A percentile compares a stretch with the other conserved stretches of the same genome.
These are phyloP conservation scores for Sebastes schlegelii DNA, from an alignment of 2,113 vertebrate genomes.

Conservation along the genomic window DNA sequence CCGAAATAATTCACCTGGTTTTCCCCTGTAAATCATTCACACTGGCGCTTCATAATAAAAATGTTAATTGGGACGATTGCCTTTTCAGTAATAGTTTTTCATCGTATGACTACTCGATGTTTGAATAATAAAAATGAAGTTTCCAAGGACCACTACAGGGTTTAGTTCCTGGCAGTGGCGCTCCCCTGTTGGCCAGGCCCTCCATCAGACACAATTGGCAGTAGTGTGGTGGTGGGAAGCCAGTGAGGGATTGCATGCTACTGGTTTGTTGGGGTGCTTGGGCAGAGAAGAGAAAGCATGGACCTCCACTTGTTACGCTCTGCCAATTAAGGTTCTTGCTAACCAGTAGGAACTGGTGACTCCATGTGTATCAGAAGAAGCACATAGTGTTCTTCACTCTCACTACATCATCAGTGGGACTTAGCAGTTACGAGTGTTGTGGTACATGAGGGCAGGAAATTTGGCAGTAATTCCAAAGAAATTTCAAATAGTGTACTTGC, in stretches of 20 bases:
- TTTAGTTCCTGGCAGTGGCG: slow-evolving; percentile 32
- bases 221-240: slow-evolving; percentile 5
- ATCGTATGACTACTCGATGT: slow-evolving; percentile 11
- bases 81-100: neutral
- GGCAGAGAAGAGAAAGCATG: neutral
- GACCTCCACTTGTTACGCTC: neutral
- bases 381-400: neutral
- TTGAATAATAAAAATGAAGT: neutral
- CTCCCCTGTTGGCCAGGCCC: neutral
- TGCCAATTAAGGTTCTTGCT: neutral
- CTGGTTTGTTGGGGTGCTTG: slow-evolving; percentile 4
- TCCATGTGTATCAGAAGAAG: neutral
- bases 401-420: neutral
- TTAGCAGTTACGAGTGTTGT: neutral
- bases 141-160: slow-evolving; percentile 2
- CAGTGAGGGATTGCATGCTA: slow-evolving; percentile 10
- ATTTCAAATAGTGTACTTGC: no score
- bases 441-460: neutral
- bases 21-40: neutral
- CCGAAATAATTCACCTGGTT: neutral
- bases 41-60: neutral
- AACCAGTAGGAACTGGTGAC: neutral
- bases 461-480: neutral
- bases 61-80: neutral
- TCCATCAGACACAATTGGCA: neutral